Conservation (phyloP, 2,888 invertebrate species). For the Oligia strigilis region DNA sequence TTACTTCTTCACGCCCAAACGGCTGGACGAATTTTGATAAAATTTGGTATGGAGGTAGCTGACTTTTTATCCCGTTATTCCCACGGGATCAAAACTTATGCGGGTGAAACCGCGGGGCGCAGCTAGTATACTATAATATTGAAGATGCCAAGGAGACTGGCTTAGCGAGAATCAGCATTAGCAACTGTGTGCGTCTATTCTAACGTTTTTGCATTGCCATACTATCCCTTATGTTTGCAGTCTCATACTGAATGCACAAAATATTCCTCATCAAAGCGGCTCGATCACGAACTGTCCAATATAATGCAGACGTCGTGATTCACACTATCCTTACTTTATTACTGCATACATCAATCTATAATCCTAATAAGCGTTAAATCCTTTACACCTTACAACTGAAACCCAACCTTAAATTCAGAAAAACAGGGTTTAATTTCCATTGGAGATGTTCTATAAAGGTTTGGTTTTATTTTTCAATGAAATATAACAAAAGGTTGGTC, state of each 20-base stretch:
- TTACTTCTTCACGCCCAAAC: too few species aligned
- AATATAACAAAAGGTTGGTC: conserved; percentile 41
- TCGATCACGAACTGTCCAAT: conserved; percentile 73
- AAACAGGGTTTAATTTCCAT: conserved; percentile 14
- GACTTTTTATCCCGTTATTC: too few species aligned
- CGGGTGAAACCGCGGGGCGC: too few species aligned
- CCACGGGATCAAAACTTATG: too few species aligned
- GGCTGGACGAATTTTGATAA: too few species aligned
- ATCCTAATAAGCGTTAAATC: conserved; percentile 74
- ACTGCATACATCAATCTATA: conserved; percentile 56
- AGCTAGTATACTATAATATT: background rate
- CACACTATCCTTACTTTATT: conserved; percentile 72
- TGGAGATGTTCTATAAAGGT: background rate
- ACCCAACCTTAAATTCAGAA: background rate
- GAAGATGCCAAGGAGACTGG: background rate
- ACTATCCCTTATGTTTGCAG: conserved; percentile 39
- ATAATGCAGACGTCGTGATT: conserved; percentile 81
- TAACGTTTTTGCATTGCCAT: background rate
- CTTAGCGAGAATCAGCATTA: too few species aligned
- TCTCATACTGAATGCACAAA: conserved; percentile 48
- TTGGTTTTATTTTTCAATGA: conserved; percentile 50
- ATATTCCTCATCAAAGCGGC: conserved; percentile 63
- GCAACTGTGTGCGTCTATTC: background rate
- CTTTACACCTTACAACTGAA: background rate
- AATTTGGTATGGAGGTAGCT: too few species aligned